Conservation (phyloP, 2,888 invertebrate genomes). For the Yponomeuta plumbellus region DNA sequence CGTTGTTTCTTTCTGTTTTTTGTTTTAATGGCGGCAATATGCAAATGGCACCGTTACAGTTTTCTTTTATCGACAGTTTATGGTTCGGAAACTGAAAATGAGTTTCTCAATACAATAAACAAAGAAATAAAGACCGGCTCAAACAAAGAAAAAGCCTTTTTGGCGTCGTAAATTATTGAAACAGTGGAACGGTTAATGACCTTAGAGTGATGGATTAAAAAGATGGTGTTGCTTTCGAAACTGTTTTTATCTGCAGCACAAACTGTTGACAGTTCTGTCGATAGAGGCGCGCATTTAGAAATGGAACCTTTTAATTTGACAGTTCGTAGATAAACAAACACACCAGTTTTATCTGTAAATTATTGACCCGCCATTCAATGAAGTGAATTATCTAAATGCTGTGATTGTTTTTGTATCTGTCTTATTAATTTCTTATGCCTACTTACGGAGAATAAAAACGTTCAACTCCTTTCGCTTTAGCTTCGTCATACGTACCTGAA, state of each 20-base stretch:
- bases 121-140: conserved; percentile 1
- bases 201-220: conserved; percentile 4
- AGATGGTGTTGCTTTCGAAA: conserved; percentile 8
- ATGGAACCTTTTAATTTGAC: conserved; percentile 67
- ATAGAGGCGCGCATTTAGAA: conserved; percentile 55
- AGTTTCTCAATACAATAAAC: conserved; percentile 47
- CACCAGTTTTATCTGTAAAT: conserved; percentile 38
- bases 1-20: conserved; percentile 40
- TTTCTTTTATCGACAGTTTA: conserved; percentile 72
- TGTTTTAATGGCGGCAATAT: conserved; percentile 59
- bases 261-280: conserved; percentile 43
- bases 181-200: neutral
- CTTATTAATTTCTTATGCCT: neutral
- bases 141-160: neutral
- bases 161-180: neutral
- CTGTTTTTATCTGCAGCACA: conserved; percentile 32
- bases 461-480: neutral
- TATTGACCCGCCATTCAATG: conserved; percentile 61
- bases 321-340: conserved; percentile 51
- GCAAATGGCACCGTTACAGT: conserved; percentile 59
- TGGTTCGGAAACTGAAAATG: conserved; percentile 69
- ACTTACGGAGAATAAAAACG: conserved; percentile 13
- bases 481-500: neutral
- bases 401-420: conserved; percentile 39
- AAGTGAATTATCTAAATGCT: conserved; percentile 33